Evolutionary conservation across 2,113 vertebrate genomes (phyloP), one percentile per base, ranked within the genome.

Genomic region (Anolis sagrei): DNA sequence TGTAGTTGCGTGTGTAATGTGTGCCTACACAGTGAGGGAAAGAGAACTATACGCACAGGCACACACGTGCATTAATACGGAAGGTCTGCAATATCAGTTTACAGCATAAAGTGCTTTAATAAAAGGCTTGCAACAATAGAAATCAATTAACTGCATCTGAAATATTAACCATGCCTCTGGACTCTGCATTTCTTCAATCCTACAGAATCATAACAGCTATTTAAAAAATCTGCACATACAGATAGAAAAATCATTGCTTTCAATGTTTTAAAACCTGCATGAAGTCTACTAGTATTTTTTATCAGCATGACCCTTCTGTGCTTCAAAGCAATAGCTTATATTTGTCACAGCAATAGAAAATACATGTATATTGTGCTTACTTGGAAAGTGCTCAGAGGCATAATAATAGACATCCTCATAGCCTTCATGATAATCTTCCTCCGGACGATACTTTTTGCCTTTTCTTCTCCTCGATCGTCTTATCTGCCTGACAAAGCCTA

Each of bases 401-500:
- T 99, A 99, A 95, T 99, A 99, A 95, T 99, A 99, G 91, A 99
- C 98, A 91, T 99, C 98, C 95, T 99, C 98, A 5, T 99, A 99
- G 77, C 98, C 98, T 94, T 99, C 98, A 27, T 99, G 98, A 96
- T 99, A 99, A 95, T 99, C 98, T 95, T 99, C 98, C 94, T 98
- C 98, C 0, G 98, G 98, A 29, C 98, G 97, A 95, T 99, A 99
- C 97, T 98, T 98, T 96, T 98, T 99, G 82, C 98, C 97, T 93
- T 98, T 97, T 94, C 98, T 97, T 93, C 98, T 97, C 93, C 98
- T 97, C 0, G 98, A 98, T 88, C 97, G 97, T 89, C 97, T 94
- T 89, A 99, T 98, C 93, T 98, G 98, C 92, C 97, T 98, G 94
- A 99, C 97, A 77, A 99, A 98, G 88, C 98, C 97, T 95, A 98